Base-by-base conservation (phyloP, 2,797 vertebrate species). In the Centroberyx gerrardi region DNA sequence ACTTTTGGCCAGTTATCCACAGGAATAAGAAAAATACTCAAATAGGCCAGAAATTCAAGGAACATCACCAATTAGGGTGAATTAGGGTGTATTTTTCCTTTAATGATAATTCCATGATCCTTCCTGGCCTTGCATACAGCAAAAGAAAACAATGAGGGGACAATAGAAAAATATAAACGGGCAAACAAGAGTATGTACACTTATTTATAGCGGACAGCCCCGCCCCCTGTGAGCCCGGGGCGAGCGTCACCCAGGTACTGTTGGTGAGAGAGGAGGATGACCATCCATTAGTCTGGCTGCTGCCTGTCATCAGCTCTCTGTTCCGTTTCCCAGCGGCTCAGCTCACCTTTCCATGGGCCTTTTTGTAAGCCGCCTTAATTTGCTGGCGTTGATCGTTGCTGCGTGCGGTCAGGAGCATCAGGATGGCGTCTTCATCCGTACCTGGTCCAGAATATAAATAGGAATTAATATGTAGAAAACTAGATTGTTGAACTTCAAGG, bases 361-460 rank as follows among this genome's bases (percentile, higher is more conserved):
- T 98, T 89, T 99, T 99, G 89, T 96, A 99, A 0, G 94, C 94
- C 22, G 87, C 83, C 10, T 95, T 94, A 62, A 98, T 98, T 88
- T 98, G 84, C 92, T 99, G 97, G 68, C 98, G 96, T 76, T 99
- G 98, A 63, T 93, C 90, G 5, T 98, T 99, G 92, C 91, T 97
- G 67, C 97, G 96, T 1, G 95, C 73, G 0, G 95, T 91, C 78
- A 99, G 80, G 67, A 99, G 88, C 78, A 95, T 97, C 86, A 99
- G 89, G 80, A 99, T 87, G 5, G 92, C 68, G 3, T 96, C 97
- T 91, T 99, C 98, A 82, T 99, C 96, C 0, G 98, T 99, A 54
- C 98, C 98, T 99, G 93, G 1, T 88, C 3, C 79, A 60, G 58
- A 58, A 82, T 59, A 40, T 18, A 72, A 70, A 36, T 2, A 38